These are phyloP conservation scores for Chunga burmeisteri DNA, from an alignment of 2,113 vertebrate species.

Conservation along the genomic window DNA sequence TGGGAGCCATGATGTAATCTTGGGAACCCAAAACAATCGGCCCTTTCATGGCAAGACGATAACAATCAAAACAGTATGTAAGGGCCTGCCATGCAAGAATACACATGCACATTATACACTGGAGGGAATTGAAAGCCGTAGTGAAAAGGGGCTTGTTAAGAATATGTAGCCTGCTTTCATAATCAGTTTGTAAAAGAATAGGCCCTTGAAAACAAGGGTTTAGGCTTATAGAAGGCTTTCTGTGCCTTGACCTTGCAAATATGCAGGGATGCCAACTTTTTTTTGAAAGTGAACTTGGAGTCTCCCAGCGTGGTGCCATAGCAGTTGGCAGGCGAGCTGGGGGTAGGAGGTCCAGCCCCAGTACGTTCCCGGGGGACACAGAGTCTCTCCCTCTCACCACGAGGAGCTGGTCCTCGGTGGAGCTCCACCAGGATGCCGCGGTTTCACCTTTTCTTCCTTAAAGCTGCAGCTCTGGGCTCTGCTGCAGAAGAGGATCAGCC, in stretches of 20 bases:
- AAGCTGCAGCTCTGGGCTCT: not conserved
- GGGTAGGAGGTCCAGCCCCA: not conserved
- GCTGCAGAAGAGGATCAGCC: not conserved
- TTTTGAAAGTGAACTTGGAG: slow-evolving; percentile 36
- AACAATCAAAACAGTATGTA: slow-evolving; percentile 76
- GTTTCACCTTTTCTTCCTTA: not conserved
- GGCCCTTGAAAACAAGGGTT: slow-evolving; percentile 65
- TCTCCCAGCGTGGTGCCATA: slow-evolving; percentile 31
- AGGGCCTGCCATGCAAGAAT: slow-evolving; percentile 74
- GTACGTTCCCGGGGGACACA: not conserved
- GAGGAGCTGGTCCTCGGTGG: not conserved
- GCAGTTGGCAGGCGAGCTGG: not conserved
- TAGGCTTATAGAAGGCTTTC: slow-evolving; percentile 23
- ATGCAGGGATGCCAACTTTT: slow-evolving; percentile 34
- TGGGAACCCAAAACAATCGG: slow-evolving; percentile 67
- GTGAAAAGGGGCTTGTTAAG: slow-evolving; percentile 67
- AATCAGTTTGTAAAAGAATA: slow-evolving; percentile 40
- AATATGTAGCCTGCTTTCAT: slow-evolving; percentile 57
- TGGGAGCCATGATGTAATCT: slow-evolving; percentile 71
- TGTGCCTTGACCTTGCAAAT: slow-evolving; percentile 65
- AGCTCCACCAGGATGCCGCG: not conserved
- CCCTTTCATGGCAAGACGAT: slow-evolving; percentile 72
- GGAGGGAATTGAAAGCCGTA: slow-evolving; percentile 41
- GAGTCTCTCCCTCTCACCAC: not conserved
- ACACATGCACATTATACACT: slow-evolving; percentile 67